Percentiles rank a stretch among this genome's conserved stretches.
Conservation (phyloP, 2,888 invertebrate species). For the Podotricha telesiphe region DNA sequence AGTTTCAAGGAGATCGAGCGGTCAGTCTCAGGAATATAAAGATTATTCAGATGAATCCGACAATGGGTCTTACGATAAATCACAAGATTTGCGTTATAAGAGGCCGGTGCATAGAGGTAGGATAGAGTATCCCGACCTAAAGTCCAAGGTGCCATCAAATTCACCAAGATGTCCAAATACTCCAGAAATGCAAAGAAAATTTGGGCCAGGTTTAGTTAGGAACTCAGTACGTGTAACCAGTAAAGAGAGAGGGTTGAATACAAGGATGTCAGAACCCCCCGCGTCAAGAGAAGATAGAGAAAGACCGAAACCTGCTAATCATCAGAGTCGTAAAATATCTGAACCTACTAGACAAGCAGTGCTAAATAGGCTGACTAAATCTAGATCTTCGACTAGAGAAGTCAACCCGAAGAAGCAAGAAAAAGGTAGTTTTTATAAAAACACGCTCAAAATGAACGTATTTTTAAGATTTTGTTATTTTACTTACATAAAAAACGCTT, state of each 20-base stretch:
- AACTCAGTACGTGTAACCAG: slow-evolving; percentile 70
- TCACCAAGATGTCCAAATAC: slow-evolving; percentile 84
- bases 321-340: slow-evolving; percentile 73
- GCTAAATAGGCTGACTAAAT: slow-evolving; percentile 73
- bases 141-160: slow-evolving; percentile 74
- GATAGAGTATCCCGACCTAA: slow-evolving; percentile 83
- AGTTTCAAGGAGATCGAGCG: slow-evolving; percentile 63
- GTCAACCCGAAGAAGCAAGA: slow-evolving; percentile 70
- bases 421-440: slow-evolving; percentile 62
- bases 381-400: slow-evolving; percentile 78
- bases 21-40: slow-evolving; percentile 69
- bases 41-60: slow-evolving; percentile 76
- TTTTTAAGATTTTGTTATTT: too few species aligned
- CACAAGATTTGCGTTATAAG: slow-evolving; percentile 84
- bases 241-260: slow-evolving; percentile 82
- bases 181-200: slow-evolving; percentile 85
- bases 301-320: slow-evolving; percentile 65
- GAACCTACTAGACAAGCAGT: slow-evolving; percentile 72
- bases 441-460: too few species aligned
- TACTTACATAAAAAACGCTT: too few species aligned
- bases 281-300: slow-evolving; percentile 67
- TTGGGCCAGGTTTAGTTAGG: slow-evolving; percentile 77
- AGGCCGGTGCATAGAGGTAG: slow-evolving; percentile 88
- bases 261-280: slow-evolving; percentile 85
- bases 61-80: slow-evolving; percentile 67